Base-by-base conservation (phyloP, 1,140 invertebrate genomes). In the Pseudachorutes palmiensis region DNA sequence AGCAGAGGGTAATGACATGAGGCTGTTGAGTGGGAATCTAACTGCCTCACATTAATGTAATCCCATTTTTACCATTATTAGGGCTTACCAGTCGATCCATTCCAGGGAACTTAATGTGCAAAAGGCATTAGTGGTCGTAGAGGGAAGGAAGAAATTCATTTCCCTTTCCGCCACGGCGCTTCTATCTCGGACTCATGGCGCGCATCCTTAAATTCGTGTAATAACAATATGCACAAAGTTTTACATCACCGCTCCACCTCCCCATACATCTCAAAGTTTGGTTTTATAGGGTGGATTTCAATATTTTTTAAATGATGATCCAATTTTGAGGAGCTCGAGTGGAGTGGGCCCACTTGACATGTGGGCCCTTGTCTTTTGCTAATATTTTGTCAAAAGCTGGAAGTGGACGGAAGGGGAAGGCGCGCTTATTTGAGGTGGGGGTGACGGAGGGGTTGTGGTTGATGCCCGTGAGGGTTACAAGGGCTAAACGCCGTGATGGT, bases 41-140 rank as follows among this genome's bases (percentile, higher is more conserved):
- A 55, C 14, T 16, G 24, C 24, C 12, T 55, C 12, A 12, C 51
- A 55, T 55, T 55, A 55, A 55, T 55, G 51, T 55, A 55, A 55
- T 55, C 51, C 51, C 51, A 55, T 55, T 55, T 55, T 55, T 55
- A 24, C 51, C 51, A 55, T 55, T 55, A 55, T 55, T 55, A 55
- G 51, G 51, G 51, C 51, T 55, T 55, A 16, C 12, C 9, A 55
- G 5, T 5, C 3, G 51, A 55, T 55, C 51, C 12, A 55, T 55
- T 55, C 24, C 36, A 45, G 9, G 19, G 51, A 16, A 5, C 51
- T 55, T 55, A 55, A 55, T 55, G 51, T 55, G 51, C 51, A 55
- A 55, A 55, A 55, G 24, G 51, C 51, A 55, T 55, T 55, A 55
- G 24, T 9, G 24, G 24, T 22, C 5, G 51, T 12, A 26, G 51